phyloP scores from a whole-genome alignment of 2,113 vertebrate genomes.

The Mungos mungo region DNA sequence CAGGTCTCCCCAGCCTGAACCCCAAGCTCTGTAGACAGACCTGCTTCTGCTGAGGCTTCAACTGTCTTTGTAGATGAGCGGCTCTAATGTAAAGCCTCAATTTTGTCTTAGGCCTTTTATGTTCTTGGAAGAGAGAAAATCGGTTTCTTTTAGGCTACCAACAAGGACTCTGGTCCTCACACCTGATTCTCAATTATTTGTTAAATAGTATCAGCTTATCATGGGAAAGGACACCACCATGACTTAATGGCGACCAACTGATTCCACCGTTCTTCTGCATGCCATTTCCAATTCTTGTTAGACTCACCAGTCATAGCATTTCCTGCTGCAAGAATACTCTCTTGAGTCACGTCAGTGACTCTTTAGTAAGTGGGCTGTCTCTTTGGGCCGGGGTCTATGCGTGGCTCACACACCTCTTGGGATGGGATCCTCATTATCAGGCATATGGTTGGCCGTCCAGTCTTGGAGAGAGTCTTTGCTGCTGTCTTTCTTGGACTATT shows the following conservation, averaged over 20 bases:
- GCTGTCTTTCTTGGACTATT: background rate
- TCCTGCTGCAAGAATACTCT: background rate
- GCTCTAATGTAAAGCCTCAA: background rate
- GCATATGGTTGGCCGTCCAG: background rate
- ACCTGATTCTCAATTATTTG: background rate
- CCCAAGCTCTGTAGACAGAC: background rate
- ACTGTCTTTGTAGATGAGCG: background rate
- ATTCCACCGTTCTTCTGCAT: background rate
- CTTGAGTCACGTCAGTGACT: background rate
- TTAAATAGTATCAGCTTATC: background rate
- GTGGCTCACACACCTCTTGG: rapidly evolving
- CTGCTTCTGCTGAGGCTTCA: background rate
- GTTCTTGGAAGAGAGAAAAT: background rate
- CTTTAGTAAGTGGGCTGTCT: background rate
- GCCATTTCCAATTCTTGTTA: background rate
- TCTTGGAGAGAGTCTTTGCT: background rate
- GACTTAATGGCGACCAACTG: background rate
- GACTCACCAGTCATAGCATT: background rate
- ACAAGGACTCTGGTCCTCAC: background rate
- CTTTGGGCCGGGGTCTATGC: background rate
- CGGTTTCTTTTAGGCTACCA: background rate
- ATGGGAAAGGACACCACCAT: background rate
- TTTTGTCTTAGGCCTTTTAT: background rate
- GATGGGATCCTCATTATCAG: background rate
- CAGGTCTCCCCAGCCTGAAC: background rate